Evolutionary conservation across 2,797 vertebrate species (phyloP), one percentile per base, ranked within the genome.

Genomic region (Schizopygopsis pylzovi): DNA sequence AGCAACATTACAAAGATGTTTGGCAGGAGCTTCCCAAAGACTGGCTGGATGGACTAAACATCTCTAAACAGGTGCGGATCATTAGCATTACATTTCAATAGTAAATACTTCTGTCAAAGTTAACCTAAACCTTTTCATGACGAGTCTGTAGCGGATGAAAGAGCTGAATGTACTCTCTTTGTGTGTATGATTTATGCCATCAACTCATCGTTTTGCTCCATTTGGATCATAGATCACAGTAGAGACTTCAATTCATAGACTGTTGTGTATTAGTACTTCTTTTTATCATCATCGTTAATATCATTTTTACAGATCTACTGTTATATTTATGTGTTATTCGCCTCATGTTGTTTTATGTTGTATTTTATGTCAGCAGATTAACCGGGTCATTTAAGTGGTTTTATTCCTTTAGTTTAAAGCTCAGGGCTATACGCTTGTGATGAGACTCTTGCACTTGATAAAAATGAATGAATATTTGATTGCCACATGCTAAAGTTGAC

Each of bases 1-100:
- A 90, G 56, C 63, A 88, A 25, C 79, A 85, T 65, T 90, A 79
- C 65, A 85, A 85, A 72, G 88, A 86, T 70, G 85, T 88, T n/a
- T 90, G 85, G 80, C 71, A 87, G 67, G 86, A 90, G 72, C 80
- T 90, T 68, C 88, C 88, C 15, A 54, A 81, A 49, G 89, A 89
- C 65, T 90, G 89, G 82, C 72, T 90, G 54, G 68, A 87, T 45
- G 86, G 83, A 43, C 85, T 90, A 43, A 56, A 89, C 52, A 75
- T 85, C 41, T 45, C 82, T 25, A 85, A 77, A 65, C 89, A 90
- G 88, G 89, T 89, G 65, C 72, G 54, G 39, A 18, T 54, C 20
- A 47, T 25, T 25, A 61, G 22, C 59, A 25, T n/a, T n/a, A 4
- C n/a, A 81, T 54, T 45, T 18, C 15, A 78, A 45, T 8, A 67